Evolutionary conservation across 2,797 vertebrate species (phyloP).

Genomic region (Glossophaga mutica): DNA sequence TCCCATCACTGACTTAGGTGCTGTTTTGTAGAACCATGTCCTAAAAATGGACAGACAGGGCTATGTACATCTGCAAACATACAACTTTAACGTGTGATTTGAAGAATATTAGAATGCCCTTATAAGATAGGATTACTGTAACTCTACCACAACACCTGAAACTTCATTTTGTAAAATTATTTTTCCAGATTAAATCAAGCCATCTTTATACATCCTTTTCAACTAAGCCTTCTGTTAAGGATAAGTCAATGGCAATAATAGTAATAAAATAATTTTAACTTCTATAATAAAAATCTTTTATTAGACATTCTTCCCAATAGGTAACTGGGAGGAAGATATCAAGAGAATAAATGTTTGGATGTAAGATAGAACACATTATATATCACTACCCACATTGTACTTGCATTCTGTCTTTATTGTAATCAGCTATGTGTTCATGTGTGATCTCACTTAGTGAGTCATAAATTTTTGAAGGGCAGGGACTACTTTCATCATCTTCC

Average conservation of each 20-base stretch:
- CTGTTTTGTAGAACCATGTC: not conserved
- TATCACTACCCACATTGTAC: not conserved
- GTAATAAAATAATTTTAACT: not conserved
- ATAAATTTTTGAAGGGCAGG: not conserved
- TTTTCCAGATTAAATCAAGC: not conserved
- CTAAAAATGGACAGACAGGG: not conserved
- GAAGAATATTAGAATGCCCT: not conserved
- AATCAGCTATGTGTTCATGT: not conserved
- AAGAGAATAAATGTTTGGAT: not conserved
- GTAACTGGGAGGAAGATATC: not conserved
- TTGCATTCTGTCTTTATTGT: not conserved
- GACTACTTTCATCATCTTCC: not conserved
- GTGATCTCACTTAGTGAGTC: not conserved
- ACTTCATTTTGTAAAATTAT: not conserved
- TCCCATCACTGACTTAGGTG: not conserved
- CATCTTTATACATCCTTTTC: not conserved
- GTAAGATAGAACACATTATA: not conserved
- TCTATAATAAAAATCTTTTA: not conserved
- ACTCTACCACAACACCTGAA: not conserved
- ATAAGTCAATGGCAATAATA: not conserved
- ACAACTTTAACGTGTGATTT: not conserved
- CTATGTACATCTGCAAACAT: not conserved
- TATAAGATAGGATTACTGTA: not conserved
- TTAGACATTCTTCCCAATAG: not conserved
- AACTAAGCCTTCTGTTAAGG: not conserved